These are phyloP conservation scores for Pachypsylla venusta DNA, from an alignment of 1,140 invertebrate genomes.

Conservation along the genomic window DNA sequence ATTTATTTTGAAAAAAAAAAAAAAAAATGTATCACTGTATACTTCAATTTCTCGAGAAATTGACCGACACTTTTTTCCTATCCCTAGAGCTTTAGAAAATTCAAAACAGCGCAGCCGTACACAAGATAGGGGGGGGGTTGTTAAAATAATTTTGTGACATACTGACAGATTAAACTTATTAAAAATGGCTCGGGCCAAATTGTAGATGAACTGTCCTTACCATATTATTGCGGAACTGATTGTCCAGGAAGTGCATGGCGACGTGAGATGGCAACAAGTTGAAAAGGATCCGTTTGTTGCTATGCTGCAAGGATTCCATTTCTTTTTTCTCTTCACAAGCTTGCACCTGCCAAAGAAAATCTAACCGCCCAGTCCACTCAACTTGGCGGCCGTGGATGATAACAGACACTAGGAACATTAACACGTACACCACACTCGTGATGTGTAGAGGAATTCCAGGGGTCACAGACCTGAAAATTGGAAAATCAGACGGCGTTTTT, in stretches of 20 bases:
- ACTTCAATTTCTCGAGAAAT: too few relatives aligned
- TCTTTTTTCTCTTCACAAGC: constrained; percentile 78
- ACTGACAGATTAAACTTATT: neutral
- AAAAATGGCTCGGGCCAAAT: constrained; percentile 1
- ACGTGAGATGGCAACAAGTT: constrained; percentile 88
- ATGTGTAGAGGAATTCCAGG: constrained; percentile 51
- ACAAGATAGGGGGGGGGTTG: too few relatives aligned
- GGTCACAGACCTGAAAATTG: constrained; percentile 33
- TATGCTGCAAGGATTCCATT: constrained; percentile 77
- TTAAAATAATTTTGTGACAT: too few relatives aligned
- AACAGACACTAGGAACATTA: constrained; percentile 66
- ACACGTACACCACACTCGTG: constrained; percentile 48
- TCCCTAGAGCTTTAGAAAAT: too few relatives aligned
- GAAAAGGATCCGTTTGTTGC: constrained; percentile 75
- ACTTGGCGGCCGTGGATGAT: constrained; percentile 68
- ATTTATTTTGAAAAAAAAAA: too few relatives aligned
- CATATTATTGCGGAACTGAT: constrained; percentile 75
- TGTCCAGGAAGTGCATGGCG: constrained; percentile 80
- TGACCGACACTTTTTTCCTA: too few relatives aligned
- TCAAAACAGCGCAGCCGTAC: too few relatives aligned
- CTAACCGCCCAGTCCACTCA: constrained; percentile 67
- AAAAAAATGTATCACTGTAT: too few relatives aligned
- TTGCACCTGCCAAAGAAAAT: constrained; percentile 75
- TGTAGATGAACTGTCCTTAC: constrained; percentile 35
- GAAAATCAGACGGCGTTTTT: neutral